Base-by-base conservation (phyloP, 2,888 invertebrate species). In the Ormyrus labotus region DNA sequence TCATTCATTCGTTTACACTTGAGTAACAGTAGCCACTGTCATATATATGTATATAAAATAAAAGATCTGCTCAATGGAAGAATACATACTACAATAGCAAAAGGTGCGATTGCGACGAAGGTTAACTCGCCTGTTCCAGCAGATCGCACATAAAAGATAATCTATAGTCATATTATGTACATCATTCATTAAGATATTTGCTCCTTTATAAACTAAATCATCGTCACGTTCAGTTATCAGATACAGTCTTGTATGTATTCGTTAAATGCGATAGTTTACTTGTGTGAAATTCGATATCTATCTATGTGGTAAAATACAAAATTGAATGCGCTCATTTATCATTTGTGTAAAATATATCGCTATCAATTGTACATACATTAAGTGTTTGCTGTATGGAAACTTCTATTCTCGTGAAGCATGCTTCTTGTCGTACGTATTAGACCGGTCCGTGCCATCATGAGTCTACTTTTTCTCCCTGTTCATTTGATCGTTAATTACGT, bases 131-230 rank as follows among this genome's bases (percentile, higher is more conserved):
- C 63, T 72, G 76, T 80, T 80, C 76, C 89, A 89, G 89, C 90
- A 89, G 89, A 89, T 89, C 88, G 88, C 87, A 88, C 82, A 73
- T 70, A 64, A 63, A 57, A 60, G 19, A 60, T 47, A 64, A 63
- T 73, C 83, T 69, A 74, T 60, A 34, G 69, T 70, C 53, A 67
- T 65, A 63, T 55, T 48, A 13, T 57, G 10, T 67, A 67, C 19
- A 34, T 57, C 47, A 34, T 45, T 53, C 10, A 57, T 51, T 61
- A 48, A 34, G 58, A 70, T 60, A 13, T 77, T 45, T 48, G 19
- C 34, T 34, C 58, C 9, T 48, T 13, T 55, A 7, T 7, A 65
- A 57, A 55, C 9, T 57, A 6, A 57, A 73, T 34, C 45, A 11
- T 53, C 53, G 8, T 68, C 19, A 51, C 19, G 13, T 47, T 53